Evolutionary conservation across 2,888 invertebrate genomes (phyloP).

Genomic region (Drosophila mimetica): DNA sequence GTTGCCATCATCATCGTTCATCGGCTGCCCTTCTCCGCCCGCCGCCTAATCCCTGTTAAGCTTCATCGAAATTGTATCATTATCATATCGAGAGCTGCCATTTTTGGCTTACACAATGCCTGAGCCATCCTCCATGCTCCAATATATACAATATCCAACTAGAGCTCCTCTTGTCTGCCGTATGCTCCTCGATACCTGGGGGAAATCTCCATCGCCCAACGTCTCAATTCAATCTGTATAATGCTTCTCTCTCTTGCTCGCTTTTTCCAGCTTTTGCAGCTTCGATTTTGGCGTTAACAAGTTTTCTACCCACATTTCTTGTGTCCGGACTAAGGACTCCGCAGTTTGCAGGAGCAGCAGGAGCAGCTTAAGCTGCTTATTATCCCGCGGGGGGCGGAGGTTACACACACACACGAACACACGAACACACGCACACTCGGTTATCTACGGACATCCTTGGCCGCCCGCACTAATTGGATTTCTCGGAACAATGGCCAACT

Average conservation of each 20-base stretch:
- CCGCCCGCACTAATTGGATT: slow-evolving; percentile 67
- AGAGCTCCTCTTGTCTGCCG: slow-evolving; percentile 4
- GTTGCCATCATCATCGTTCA: slow-evolving; percentile 75
- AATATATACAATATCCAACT: slow-evolving; percentile 2
- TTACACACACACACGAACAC: too few relatives aligned
- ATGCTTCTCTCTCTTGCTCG: slow-evolving; percentile 16
- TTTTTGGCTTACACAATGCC: slow-evolving; percentile 50
- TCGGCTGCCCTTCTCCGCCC: slow-evolving; percentile 14
- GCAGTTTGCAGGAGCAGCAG: slow-evolving; percentile 7
- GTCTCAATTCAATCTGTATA: slow-evolving; percentile 47
- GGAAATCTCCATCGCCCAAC: slow-evolving; percentile 53
- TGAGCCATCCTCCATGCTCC: slow-evolving; percentile 4
- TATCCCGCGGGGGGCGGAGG: slow-evolving; percentile 62
- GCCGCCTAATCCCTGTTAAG: slow-evolving; percentile 69
- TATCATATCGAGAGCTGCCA: slow-evolving; percentile 74
- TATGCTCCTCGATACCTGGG: slow-evolving; percentile 58
- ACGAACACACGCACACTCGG: slow-evolving; percentile 8
- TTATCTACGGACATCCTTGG: slow-evolving; percentile 10
- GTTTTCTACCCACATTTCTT: slow-evolving; percentile 55
- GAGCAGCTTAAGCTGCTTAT: slow-evolving; percentile 71
- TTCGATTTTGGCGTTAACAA: slow-evolving; percentile 65
- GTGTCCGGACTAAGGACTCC: slow-evolving; percentile 13
- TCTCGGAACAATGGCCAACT: slow-evolving; percentile 43
- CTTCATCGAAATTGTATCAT: slow-evolving; percentile 77
- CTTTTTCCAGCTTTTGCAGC: slow-evolving; percentile 4